Percentiles rank a stretch among this genome's conserved stretches.
Conservation (phyloP, 2,888 invertebrate species). For the Eristalinus aeneus region DNA sequence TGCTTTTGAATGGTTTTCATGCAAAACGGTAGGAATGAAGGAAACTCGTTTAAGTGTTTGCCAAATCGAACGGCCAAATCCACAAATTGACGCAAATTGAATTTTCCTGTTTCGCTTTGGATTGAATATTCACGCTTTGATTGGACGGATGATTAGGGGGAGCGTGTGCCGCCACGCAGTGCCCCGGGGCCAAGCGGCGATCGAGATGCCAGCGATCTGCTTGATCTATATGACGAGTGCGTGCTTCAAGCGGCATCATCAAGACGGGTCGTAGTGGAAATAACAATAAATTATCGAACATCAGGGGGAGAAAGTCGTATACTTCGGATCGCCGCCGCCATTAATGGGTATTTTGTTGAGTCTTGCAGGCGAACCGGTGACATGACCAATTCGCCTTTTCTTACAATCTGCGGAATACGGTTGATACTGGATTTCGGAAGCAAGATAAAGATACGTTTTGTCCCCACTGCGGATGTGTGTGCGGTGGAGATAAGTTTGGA, state of each 20-base stretch:
- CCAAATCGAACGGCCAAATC: conserved; percentile 1
- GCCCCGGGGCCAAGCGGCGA: not conserved
- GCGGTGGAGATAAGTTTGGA: not conserved
- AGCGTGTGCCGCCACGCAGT: not conserved
- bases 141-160: conserved; percentile 14
- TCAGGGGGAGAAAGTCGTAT: conserved; percentile 47
- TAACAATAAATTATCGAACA: conserved; percentile 46
- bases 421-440: not conserved
- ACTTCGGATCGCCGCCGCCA: not conserved
- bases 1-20: not conserved
- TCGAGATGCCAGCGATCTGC: conserved; percentile 7
- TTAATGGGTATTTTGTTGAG: not conserved
- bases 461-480: not conserved
- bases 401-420: not conserved
- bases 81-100: conserved; percentile 39
- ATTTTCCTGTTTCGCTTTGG: conserved; percentile 25
- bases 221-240: conserved; percentile 33
- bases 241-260: conserved; percentile 13
- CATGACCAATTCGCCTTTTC: conserved; percentile 5
- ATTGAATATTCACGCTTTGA: conserved; percentile 24
- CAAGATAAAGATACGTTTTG: not conserved
- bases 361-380: conserved; percentile 27
- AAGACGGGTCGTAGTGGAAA: conserved; percentile 18
- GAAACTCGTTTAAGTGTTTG: conserved; percentile 16
- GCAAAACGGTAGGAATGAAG: not conserved